These are phyloP conservation scores for Pelosia muscerda DNA, from an alignment of 2,888 invertebrate species.

Conservation along the genomic window DNA sequence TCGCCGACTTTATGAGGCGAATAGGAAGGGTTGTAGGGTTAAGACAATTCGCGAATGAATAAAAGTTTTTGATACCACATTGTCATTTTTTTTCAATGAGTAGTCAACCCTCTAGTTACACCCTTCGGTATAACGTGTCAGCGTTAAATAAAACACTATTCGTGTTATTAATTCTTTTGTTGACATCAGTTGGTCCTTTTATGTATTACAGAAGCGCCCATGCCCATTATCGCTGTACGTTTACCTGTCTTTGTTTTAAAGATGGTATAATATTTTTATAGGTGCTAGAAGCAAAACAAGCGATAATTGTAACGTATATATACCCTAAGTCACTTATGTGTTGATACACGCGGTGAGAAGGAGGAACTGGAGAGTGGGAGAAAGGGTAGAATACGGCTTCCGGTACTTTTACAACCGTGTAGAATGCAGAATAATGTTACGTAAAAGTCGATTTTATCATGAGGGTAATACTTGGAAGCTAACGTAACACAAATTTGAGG, in stretches of 20 bases:
- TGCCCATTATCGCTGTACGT: conserved; percentile 22
- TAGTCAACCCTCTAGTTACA: conserved; percentile 52
- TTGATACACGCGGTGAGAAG: no score
- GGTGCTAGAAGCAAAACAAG: no score
- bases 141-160: conserved; percentile 45
- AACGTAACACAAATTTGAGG: no score
- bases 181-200: conserved; percentile 21
- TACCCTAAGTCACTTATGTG: background rate
- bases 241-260: background rate
- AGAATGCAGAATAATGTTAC: background rate
- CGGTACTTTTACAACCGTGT: background rate
- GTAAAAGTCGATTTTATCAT: background rate
- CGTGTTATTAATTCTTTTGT: conserved; percentile 45
- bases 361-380: no score
- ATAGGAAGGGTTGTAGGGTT: conserved; percentile 83
- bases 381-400: no score
- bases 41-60: conserved; percentile 75
- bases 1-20: conserved; percentile 84
- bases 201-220: conserved; percentile 30
- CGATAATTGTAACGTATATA: background rate
- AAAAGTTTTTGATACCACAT: conserved; percentile 77
- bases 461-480: no score
- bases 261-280: background rate
- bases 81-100: conserved; percentile 69
- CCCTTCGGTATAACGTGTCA: conserved; percentile 34